Base-by-base conservation (phyloP, 2,113 vertebrate species). In the Syngnathus typhle region DNA sequence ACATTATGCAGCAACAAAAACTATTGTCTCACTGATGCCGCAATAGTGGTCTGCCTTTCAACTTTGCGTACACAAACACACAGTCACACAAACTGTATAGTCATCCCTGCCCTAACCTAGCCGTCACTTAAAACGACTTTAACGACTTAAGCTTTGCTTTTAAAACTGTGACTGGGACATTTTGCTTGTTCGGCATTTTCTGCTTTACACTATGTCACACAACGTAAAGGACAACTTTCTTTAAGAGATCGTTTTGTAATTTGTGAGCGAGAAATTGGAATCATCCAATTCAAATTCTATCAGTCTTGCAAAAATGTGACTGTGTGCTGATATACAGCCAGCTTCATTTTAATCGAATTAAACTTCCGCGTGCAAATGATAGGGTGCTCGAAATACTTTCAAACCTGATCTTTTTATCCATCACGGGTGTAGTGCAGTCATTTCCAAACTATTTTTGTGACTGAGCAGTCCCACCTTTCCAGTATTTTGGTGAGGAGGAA, bases 401-500 rank as follows among this genome's bases (percentile, higher is more conserved):
- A 27, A 27, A 27, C 9, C 23, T 55, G 54, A 55, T 3, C 27
- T 55, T 51, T 11, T n/a, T 9, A 1, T 54, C 8, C 10, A 23
- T 60, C 18, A 12, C 19, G 12, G 15, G 38, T 7, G 16, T 43
- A 15, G 19, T n/a, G 16, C 18, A n/a, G 19, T 43, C n/a, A 60
- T 61, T 21, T 61, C 13, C 43, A 43, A 41, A 13, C 1, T 5
- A 5, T 43, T 39, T 21, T 21, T 23, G 19, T 23, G 23, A 43
- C 19, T 43, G 6, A 23, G 60, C 41, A 43, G 21, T 85, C 72
- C 88, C 84, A 99, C 97, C 94, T 89, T 72, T 93, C 91, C 85
- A 99, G 84, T 81, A 98, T 93, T 84, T 93, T 91, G 43, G 91
- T 89, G 7, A 98, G 93, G 15, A 98, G 92, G 74, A 94, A 84